Conservation (phyloP, 2,797 vertebrate genomes). For the Takifugu ocellatus region DNA sequence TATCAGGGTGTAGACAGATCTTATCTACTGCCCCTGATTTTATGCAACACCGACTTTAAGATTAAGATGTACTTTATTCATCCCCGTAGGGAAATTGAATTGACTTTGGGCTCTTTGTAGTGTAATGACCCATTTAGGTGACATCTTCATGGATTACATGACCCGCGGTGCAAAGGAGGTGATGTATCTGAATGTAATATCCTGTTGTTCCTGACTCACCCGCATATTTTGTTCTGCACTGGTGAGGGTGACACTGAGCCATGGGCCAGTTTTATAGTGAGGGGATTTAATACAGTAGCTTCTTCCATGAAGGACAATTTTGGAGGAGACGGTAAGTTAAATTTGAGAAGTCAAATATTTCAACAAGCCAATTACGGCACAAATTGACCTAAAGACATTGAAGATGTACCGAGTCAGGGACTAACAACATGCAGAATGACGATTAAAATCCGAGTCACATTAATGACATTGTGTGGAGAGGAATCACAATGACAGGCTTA, state of each 20-base stretch:
- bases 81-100: too few species aligned
- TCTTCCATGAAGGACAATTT: neutral
- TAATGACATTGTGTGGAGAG: constrained; percentile 22
- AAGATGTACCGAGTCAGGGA: constrained; percentile 23
- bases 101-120: constrained; percentile 9
- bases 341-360: constrained; percentile 9
- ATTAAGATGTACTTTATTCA: too few species aligned
- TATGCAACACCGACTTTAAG: constrained; percentile 8
- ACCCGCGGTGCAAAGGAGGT: constrained; percentile 7
- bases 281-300: constrained; percentile 6
- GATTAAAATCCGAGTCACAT: constrained; percentile 11
- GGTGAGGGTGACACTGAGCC: neutral
- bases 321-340: neutral
- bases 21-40: constrained; percentile 21
- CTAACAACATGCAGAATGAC: neutral
- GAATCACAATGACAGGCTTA: constrained; percentile 34
- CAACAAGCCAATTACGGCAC: neutral
- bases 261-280: constrained; percentile 1
- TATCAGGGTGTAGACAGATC: too few species aligned
- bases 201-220: constrained; percentile 4
- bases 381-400: constrained; percentile 1
- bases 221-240: constrained; percentile 9
- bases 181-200: constrained; percentile 8
- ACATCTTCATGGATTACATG: constrained; percentile 34
- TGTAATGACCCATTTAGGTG: constrained; percentile 36